Conservation (phyloP, 2,888 invertebrate species). For the Muschampia plurimacula region DNA sequence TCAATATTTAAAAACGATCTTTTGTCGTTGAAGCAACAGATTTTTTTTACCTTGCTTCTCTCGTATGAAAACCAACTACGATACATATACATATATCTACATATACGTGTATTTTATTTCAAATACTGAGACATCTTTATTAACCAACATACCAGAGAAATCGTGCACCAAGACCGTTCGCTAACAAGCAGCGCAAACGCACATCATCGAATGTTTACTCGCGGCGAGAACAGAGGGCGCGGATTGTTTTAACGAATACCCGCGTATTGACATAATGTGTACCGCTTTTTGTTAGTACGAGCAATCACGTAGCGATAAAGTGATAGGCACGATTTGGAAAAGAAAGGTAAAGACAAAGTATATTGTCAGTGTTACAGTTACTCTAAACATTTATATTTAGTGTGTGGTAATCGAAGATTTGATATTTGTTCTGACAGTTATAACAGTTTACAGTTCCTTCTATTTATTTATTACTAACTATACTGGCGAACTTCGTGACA, state of each 20-base stretch:
- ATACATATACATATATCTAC: too few relatives aligned
- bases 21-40: too few relatives aligned
- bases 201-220: slow-evolving; percentile 66
- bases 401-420: neutral
- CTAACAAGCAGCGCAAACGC: slow-evolving; percentile 67
- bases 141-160: slow-evolving; percentile 31
- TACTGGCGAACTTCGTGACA: too few relatives aligned
- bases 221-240: slow-evolving; percentile 68
- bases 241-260: slow-evolving; percentile 50
- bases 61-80: neutral
- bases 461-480: too few relatives aligned
- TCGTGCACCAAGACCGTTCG: slow-evolving; percentile 40
- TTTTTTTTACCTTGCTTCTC: too few relatives aligned
- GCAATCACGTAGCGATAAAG: slow-evolving; percentile 3
- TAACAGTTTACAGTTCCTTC: too few relatives aligned
- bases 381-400: neutral
- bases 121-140: neutral
- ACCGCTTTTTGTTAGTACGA: neutral
- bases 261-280: slow-evolving; percentile 34
- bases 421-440: too few relatives aligned
- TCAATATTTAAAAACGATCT: too few relatives aligned
- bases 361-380: neutral
- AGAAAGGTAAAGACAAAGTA: neutral
- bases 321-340: neutral
- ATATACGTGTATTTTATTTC: neutral